Evolutionary conservation across 1,140 invertebrate species (phyloP), one percentile per base, ranked within the genome.

Genomic region (Maniola jurtina): DNA sequence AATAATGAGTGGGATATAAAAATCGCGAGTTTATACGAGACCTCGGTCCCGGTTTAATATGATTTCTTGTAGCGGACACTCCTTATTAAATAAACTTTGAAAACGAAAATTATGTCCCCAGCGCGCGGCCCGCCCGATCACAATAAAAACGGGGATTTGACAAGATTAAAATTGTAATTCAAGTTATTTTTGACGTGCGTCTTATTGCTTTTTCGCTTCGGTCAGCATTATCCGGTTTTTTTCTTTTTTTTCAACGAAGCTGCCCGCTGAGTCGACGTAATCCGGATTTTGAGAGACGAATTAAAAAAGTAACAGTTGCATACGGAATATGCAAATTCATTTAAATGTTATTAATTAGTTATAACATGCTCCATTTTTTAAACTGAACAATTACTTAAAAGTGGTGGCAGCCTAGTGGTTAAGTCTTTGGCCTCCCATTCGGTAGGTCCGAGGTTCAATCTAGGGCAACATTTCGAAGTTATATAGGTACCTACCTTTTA

Each of bases 81-180:
- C 74, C 80, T 83, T 87, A 82, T 86, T 83, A 87, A 86, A 86
- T 88, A 85, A 84, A 85, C 81, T 88, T 86, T 85, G 77, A 81
- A 86, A 83, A 81, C 73, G 76, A 86, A 89, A 86, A 83, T 82
- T 80, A 89, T 83, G 80, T 83, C 77, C 80, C 67, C 78, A 75
- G 74, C 70, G 73, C 71, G 66, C 66, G 73, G 68, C 56, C 70
- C 79, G 74, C 64, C 71, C 73, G 76, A 77, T 80, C 76, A 79
- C 78, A 83, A 90, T 90, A 90, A 90, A 89, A 84, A 86, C 73
- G 75, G 76, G 88, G 85, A 90, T 90, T 88, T 83, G 88, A 88
- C 85, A 86, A 89, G 86, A 90, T 90, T 90, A 86, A 89, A 88
- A 88, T 88, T 86, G 81, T 89, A 86, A 87, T 83, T 87, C 85